These are phyloP conservation scores for Drosophila pseudotalamancana DNA, from an alignment of 2,888 invertebrate genomes.

Conservation along the genomic window DNA sequence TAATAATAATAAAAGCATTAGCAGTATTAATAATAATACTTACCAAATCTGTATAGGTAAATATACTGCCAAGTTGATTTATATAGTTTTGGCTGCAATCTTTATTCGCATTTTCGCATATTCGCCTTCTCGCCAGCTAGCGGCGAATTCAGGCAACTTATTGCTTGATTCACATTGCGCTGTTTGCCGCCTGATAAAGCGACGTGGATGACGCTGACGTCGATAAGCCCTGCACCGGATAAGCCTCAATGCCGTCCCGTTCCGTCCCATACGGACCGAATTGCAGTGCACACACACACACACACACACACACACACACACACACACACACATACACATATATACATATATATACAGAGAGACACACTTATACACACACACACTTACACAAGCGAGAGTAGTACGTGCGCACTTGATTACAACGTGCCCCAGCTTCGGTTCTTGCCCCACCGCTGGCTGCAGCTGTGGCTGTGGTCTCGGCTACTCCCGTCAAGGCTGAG, in stretches of 20 bases:
- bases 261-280: conserved; percentile 1
- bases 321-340: conserved; percentile 3
- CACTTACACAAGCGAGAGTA: conserved; percentile 4
- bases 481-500: conserved; percentile 33
- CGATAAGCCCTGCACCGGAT: conserved; percentile 55
- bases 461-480: conserved; percentile 12
- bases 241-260: conserved; percentile 23
- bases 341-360: background rate
- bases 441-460: background rate
- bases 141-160: conserved; percentile 19
- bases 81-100: background rate
- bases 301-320: background rate
- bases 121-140: conserved; percentile 9
- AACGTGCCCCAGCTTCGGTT: conserved; percentile 31
- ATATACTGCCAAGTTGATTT: too few species aligned
- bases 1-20: too few species aligned
- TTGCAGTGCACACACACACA: conserved; percentile 21
- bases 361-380: background rate
- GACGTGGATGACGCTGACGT: conserved; percentile 45
- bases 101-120: background rate
- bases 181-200: conserved; percentile 25
- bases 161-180: conserved; percentile 37
- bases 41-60: too few species aligned
- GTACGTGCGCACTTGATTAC: conserved; percentile 54
- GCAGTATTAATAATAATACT: too few species aligned